These are phyloP conservation scores for Brachypteracias leptosomus DNA, from an alignment of 2,113 vertebrate species.

Conservation along the genomic window DNA sequence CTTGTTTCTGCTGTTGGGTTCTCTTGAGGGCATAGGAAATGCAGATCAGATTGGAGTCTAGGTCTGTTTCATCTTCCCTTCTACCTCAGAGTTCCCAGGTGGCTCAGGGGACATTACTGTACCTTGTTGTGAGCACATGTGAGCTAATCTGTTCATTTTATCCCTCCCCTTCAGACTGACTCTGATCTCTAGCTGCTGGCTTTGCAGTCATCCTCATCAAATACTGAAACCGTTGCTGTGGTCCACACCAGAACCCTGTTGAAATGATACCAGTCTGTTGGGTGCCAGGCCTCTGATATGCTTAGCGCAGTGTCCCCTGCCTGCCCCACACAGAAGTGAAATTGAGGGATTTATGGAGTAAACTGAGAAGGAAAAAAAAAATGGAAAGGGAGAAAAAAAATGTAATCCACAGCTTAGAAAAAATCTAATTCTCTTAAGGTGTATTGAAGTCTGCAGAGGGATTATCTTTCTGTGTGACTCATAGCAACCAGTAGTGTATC, in stretches of 20 bases:
- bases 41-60: neutral
- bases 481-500: constrained; percentile 20
- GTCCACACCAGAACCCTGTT: neutral
- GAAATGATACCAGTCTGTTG: neutral
- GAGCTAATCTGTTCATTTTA: neutral
- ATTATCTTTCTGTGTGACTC: constrained; percentile 57
- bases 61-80: neutral
- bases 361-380: neutral
- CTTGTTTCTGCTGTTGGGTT: neutral
- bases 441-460: constrained; percentile 53
- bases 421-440: constrained; percentile 68
- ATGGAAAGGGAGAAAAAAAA: neutral
- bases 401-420: constrained; percentile 62
- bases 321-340: constrained; percentile 1
- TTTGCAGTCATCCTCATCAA: neutral
- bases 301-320: neutral
- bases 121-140: neutral
- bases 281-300: neutral
- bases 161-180: neutral
- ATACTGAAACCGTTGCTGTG: neutral
- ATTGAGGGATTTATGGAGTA: constrained; percentile 6
- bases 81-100: fast-evolving
- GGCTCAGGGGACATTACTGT: neutral
- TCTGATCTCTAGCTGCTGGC: neutral
- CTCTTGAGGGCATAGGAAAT: neutral